Evolutionary conservation across 1,140 invertebrate genomes (phyloP), one percentile per base, ranked within the genome.

Genomic region (Hesperophylax magnus): DNA sequence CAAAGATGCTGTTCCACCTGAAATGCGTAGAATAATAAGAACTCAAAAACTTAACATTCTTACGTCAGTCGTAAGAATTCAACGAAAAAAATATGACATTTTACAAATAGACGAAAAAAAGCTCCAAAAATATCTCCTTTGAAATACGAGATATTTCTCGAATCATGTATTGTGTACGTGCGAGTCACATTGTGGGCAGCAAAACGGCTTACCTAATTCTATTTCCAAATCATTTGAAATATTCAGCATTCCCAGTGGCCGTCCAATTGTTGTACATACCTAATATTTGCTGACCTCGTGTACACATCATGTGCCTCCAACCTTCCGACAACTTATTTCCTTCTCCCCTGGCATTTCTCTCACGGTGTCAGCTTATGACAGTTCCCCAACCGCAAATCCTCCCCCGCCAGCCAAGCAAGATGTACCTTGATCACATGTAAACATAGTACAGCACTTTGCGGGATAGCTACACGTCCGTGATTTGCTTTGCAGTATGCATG

Each of bases 321-420:
- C 17, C 56, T 27, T 77, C 77, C n/a, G 77, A 71, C 77, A 79
- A 79, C 77, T 79, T 79, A 79, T 79, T 79, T 79, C 77, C 65
- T 71, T 11, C 24, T 67, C 22, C 24, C 52, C 63, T 71, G 65
- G 34, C n/a, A 58, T 58, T 56, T 79, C 77, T 79, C 77, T 58
- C 61, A 22, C 39, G 60, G 39, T 79, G 77, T 79, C 77, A 71
- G 77, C 63, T 79, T 79, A 79, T 79, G 77, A 71, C 63, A 53
- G 77, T 71, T 71, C 22, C 24, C 24, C 47, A 7, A 71, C 77
- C 77, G 65, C 77, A 79, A 79, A 79, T 71, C 77, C 65, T 56
- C 65, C 54, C 76, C 52, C 20, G 58, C 61, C 61, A 20, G 53
- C 20, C 17, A 17, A 27, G 39, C 63, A 58, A 58, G 52, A 69